phyloP scores from a whole-genome alignment of 2,888 invertebrate species.

The Schizotus pectinicornis region DNA sequence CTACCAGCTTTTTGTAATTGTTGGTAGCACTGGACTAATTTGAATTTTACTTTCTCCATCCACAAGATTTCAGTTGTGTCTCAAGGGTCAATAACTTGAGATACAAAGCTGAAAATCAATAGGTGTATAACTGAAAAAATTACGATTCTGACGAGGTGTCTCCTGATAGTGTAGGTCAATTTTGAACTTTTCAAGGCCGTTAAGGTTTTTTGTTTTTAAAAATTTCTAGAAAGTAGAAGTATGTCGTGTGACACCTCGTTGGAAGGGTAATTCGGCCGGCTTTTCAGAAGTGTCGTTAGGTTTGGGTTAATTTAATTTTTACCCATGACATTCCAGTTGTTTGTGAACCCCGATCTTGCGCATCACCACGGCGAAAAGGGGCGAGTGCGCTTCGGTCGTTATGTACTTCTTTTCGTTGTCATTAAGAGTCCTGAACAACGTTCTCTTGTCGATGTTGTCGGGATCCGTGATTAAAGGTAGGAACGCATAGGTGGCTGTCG shows the following conservation, averaged over 20 bases:
- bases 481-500: constrained; percentile 72
- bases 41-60: too few relatives aligned
- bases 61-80: too few relatives aligned
- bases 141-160: background rate
- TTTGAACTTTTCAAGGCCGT: too few relatives aligned
- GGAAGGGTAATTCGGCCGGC: too few relatives aligned
- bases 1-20: background rate
- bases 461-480: constrained; percentile 84
- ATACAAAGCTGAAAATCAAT: background rate
- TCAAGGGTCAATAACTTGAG: too few relatives aligned
- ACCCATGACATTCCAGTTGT: constrained; percentile 85
- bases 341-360: constrained; percentile 78
- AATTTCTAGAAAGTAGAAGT: too few relatives aligned
- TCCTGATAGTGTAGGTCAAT: too few relatives aligned
- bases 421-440: constrained; percentile 67
- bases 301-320: constrained; percentile 1
- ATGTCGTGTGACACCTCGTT: too few relatives aligned
- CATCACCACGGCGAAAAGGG: constrained; percentile 91
- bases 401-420: constrained; percentile 65
- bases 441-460: constrained; percentile 76
- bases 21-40: too few relatives aligned
- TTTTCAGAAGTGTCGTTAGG: too few relatives aligned
- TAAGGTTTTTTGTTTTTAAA: too few relatives aligned
- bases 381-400: constrained; percentile 71
- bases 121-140: background rate